Conservation (phyloP, 1,140 invertebrate genomes). For the Limonius californicus region DNA sequence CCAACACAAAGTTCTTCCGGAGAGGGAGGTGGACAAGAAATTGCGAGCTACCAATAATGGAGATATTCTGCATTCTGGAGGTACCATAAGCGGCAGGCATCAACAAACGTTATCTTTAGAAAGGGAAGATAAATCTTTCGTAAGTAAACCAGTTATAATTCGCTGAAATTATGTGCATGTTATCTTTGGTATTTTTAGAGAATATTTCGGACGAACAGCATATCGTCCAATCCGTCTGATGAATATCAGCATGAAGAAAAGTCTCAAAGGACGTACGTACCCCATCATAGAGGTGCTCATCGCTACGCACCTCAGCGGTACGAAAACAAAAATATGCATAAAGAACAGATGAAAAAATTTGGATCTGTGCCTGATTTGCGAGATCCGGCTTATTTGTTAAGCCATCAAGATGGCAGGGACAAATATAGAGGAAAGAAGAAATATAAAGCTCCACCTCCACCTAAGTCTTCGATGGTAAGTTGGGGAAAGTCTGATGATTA, state of each 20-base stretch:
- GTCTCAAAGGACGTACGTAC: constrained; percentile 16
- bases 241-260: constrained; percentile 35
- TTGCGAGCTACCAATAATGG: constrained; percentile 74
- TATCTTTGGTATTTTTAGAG: not conserved
- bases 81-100: constrained; percentile 65
- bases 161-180: no score
- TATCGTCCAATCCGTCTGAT: constrained; percentile 32
- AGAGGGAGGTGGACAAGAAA: constrained; percentile 54
- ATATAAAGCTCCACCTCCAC: constrained; percentile 60
- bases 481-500: no score
- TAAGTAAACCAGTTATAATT: no score
- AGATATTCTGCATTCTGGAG: constrained; percentile 70
- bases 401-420: constrained; percentile 22
- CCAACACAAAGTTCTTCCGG: constrained; percentile 64
- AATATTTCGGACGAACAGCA: constrained; percentile 39
- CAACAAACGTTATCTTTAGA: not conserved
- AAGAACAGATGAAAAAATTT: constrained; percentile 52
- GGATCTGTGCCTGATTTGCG: constrained; percentile 70
- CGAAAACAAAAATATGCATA: not conserved
- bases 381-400: constrained; percentile 26
- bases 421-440: constrained; percentile 59
- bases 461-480: constrained; percentile 27
- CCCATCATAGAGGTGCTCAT: constrained; percentile 14
- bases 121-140: constrained; percentile 2
- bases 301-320: constrained; percentile 15